Base-by-base conservation (phyloP, 2,797 vertebrate genomes). In the Channa striata region DNA sequence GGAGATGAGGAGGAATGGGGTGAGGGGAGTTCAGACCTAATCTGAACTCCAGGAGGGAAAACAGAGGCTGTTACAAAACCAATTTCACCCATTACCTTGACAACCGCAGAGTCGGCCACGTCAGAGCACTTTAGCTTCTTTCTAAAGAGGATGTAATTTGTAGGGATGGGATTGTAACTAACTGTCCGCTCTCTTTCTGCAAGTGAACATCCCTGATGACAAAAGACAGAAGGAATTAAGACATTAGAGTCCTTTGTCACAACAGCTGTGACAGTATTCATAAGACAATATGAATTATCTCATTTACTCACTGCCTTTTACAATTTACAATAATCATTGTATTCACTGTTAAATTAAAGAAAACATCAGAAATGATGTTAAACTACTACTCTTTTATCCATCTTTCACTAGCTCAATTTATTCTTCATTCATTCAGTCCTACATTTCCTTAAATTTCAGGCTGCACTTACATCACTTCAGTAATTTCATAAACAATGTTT, bases 51-150 rank as follows among this genome's bases (percentile, higher is more conserved):
- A 51, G 33, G 57, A 51, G 67, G 68, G 68, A 63, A 10, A 53
- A 74, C 59, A 63, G 49, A 64, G 40, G 59, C 75, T 11, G 21
- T 83, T 78, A 65, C 82, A 57, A 77, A 74, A 70, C 74, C 40
- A 66, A 75, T 83, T 74, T 81, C 77, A 57, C 52, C 76, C 69
- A 69, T 87, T 7, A 42, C 88, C 90, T 65, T 83, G 88, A 79
- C 83, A 78, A 90, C 85, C 8, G 8, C 50, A 7, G 23, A 49
- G 37, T 63, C 10, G 8, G 34, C 46, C 11, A 62, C 57, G 59
- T 82, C 69, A 65, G 46, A 59, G 46, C 46, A 39, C 76, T 57
- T 72, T 61, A 71, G 36, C 51, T 74, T 74, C 16, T 80, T 33
- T 54, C 42, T 47, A 42, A 68, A 64, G 37, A 49, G 12, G 40